Percentiles rank a stretch among this genome's conserved stretches.
These are phyloP conservation scores for Candoia aspera DNA, from an alignment of 2,113 vertebrate species.

Conservation along the genomic window DNA sequence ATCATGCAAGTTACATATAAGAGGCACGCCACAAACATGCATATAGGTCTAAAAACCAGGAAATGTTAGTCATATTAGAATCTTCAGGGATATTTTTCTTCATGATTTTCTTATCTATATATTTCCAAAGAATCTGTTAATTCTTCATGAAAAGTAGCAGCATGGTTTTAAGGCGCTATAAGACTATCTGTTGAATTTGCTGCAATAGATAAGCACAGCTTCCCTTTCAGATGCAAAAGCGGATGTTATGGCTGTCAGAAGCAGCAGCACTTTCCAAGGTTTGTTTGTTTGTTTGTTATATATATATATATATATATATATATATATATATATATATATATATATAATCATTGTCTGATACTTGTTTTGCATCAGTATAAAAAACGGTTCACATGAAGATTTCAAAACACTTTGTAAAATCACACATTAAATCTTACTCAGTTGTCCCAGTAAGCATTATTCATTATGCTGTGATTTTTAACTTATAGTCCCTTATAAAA, in stretches of 20 bases:
- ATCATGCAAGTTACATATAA: background rate
- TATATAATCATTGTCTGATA: background rate
- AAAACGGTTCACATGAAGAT: slow-evolving; percentile 1
- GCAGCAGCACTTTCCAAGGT: background rate
- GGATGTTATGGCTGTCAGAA: background rate
- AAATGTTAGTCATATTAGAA: background rate
- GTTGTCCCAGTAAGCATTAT: background rate
- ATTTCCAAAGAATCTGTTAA: background rate
- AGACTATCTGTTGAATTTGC: background rate
- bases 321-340: too few species aligned
- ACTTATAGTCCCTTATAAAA: slow-evolving; percentile 18
- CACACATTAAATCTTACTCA: background rate
- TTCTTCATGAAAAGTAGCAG: background rate
- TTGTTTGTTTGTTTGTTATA: background rate
- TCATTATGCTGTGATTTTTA: slow-evolving; percentile 9
- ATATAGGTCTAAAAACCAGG: background rate
- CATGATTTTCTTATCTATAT: background rate
- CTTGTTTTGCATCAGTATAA: background rate
- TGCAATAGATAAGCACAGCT: background rate
- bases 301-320: background rate
- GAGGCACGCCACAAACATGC: background rate
- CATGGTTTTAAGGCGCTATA: background rate
- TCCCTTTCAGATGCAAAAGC: background rate
- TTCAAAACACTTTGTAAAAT: slow-evolving; percentile 21
- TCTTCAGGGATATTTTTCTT: background rate